Conservation (phyloP, 2,888 invertebrate genomes). For the Pyrgus malvae region DNA sequence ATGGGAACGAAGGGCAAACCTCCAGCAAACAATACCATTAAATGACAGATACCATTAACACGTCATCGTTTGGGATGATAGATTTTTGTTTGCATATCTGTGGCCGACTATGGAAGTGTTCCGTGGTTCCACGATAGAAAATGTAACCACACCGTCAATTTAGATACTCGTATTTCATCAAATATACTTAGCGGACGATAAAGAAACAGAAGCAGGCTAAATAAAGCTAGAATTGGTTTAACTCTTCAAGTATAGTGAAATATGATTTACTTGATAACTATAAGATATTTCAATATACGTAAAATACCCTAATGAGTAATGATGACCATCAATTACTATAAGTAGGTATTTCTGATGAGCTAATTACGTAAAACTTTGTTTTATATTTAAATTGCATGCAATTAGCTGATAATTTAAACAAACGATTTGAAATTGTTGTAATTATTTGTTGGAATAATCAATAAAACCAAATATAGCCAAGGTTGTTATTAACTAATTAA, state of each 20-base stretch:
- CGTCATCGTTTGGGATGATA: slow-evolving; percentile 23
- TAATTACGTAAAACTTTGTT: slow-evolving; percentile 3
- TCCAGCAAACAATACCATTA: slow-evolving; percentile 38
- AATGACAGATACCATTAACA: slow-evolving; percentile 40
- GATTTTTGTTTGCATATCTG: slow-evolving; percentile 5
- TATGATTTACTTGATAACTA: too few relatives aligned
- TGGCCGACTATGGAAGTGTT: too few relatives aligned
- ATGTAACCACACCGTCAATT: too few relatives aligned
- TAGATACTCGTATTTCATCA: too few relatives aligned
- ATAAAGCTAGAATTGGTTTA: too few relatives aligned
- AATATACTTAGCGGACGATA: too few relatives aligned
- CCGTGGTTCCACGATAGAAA: too few relatives aligned
- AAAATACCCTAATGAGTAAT: too few relatives aligned
- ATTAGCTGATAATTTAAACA: not conserved
- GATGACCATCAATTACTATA: not conserved
- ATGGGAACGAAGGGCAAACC: slow-evolving; percentile 30
- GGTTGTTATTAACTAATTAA: slow-evolving; percentile 1
- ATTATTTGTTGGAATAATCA: not conserved
- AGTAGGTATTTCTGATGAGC: not conserved
- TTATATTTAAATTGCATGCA: not conserved
- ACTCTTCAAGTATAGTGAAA: too few relatives aligned
- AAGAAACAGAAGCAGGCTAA: too few relatives aligned
- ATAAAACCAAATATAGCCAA: not conserved
- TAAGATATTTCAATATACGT: too few relatives aligned
- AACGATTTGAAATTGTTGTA: not conserved